These are phyloP conservation scores for Rallus crepitans DNA, from an alignment of 2,797 vertebrate species.

Conservation along the genomic window DNA sequence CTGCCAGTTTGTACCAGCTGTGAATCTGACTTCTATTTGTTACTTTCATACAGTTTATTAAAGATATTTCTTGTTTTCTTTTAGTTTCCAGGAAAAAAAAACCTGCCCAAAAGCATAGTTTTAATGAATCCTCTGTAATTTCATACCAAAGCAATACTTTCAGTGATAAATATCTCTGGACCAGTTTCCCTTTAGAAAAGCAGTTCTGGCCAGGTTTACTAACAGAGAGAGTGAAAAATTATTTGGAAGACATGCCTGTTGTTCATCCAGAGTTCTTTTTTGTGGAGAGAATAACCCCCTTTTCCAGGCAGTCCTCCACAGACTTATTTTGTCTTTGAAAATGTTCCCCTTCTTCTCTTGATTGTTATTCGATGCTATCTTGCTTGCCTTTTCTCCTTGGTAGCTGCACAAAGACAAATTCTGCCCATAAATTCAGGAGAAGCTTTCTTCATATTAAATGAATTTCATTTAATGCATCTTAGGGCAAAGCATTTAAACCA, in stretches of 20 bases:
- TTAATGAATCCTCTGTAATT: slow-evolving; percentile 11
- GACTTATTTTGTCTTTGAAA: not conserved
- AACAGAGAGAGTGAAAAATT: not conserved
- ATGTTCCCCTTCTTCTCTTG: not conserved
- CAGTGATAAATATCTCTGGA: not conserved
- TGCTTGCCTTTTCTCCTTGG: not conserved
- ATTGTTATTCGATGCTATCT: not conserved
- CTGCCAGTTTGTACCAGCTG: not conserved
- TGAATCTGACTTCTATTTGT: not conserved
- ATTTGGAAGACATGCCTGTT: not conserved
- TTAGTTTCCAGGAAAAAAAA: not conserved
- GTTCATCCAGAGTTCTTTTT: slow-evolving; percentile 4
- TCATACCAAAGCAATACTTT: not conserved
- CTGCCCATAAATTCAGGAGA: slow-evolving; percentile 3
- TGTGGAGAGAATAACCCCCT: not conserved
- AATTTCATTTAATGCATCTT: not conserved
- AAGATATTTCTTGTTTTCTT: not conserved
- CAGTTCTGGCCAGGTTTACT: not conserved
- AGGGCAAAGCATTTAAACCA: not conserved
- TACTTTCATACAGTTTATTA: not conserved
- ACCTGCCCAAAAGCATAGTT: not conserved
- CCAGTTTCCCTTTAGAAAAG: not conserved
- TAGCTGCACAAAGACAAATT: slow-evolving; percentile 51
- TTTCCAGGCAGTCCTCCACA: not conserved
- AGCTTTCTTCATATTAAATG: slow-evolving; percentile 5